phyloP scores from a whole-genome alignment of 2,797 vertebrate species.

The Eremophila alpestris region DNA sequence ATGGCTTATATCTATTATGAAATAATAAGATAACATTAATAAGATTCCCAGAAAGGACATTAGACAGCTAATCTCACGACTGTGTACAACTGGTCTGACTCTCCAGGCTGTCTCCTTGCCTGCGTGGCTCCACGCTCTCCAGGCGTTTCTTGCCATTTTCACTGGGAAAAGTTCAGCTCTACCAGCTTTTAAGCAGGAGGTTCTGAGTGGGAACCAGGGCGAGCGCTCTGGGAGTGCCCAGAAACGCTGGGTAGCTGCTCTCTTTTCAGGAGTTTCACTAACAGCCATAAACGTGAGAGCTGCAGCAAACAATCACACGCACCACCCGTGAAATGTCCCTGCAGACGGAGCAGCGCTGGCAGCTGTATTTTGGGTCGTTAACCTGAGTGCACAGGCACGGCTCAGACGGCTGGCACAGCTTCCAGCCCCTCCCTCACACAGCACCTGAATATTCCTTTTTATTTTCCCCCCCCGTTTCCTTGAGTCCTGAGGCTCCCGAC shows the following conservation, averaged over 20 bases:
- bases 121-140: background rate
- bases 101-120: background rate
- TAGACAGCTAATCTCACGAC: constrained; percentile 27
- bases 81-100: background rate
- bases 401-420: background rate
- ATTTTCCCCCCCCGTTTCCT: background rate
- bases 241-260: background rate
- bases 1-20: constrained; percentile 68
- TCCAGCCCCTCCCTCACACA: accelerated
- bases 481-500: background rate
- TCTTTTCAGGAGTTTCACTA: background rate
- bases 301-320: background rate
- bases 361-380: background rate
- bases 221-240: background rate
- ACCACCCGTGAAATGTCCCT: background rate
- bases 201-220: background rate
- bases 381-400: background rate
- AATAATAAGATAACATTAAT: constrained; percentile 72
- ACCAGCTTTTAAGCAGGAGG: background rate
- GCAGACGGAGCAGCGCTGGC: background rate
- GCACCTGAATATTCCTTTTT: background rate
- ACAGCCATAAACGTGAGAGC: background rate
- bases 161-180: background rate
- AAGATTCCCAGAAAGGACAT: constrained; percentile 68
- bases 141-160: background rate